phyloP scores from a whole-genome alignment of 2,113 vertebrate species.

The Malurus elegans region DNA sequence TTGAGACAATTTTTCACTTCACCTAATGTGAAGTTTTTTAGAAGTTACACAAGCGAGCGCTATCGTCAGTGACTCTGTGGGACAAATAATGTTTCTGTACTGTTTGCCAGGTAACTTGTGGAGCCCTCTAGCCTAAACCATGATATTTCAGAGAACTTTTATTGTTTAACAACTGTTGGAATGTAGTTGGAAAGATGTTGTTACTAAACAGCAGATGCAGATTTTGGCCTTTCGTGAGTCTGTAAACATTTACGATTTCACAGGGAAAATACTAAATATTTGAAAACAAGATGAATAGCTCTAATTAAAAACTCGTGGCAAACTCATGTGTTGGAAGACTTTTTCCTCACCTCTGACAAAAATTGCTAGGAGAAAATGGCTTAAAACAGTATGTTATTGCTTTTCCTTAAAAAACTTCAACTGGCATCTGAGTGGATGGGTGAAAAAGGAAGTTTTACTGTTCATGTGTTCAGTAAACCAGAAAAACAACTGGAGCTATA shows the following conservation, averaged over 20 bases:
- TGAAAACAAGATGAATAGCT: neutral
- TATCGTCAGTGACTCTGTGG: neutral
- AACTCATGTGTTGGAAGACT: neutral
- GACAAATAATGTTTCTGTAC: neutral
- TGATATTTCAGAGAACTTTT: neutral
- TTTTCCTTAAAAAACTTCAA: neutral
- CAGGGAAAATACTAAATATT: neutral
- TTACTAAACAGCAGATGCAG: neutral
- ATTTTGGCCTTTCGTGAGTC: neutral
- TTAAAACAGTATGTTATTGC: neutral
- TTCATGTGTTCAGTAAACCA: neutral
- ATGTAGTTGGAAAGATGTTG: neutral
- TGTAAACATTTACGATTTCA: neutral
- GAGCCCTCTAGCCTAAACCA: neutral
- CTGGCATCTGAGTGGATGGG: neutral
- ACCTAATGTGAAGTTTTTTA: neutral
- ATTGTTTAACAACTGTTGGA: neutral
- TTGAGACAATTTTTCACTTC: neutral
- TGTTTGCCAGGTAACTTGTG: neutral
- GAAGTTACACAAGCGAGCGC: neutral
- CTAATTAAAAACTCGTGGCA: neutral
- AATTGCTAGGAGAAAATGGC: neutral
- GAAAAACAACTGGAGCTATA: neutral
- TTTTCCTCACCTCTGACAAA: neutral
- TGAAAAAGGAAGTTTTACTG: neutral